Evolutionary conservation across 2,888 invertebrate species (phyloP).

Genomic region (Platynereis dumerilii): DNA sequence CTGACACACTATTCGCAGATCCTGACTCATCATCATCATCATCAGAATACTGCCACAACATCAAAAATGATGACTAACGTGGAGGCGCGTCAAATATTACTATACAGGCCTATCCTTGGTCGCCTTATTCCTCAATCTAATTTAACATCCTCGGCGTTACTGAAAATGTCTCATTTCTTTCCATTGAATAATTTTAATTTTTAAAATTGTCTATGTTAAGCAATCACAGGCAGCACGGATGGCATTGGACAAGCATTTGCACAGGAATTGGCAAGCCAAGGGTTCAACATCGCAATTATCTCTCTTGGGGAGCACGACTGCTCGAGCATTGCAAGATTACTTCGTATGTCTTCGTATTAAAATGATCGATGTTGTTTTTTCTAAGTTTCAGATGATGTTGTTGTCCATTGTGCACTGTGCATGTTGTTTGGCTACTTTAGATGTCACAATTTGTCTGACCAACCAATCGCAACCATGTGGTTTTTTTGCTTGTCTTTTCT

Average conservation of each 20-base stretch:
- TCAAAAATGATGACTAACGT: too few species aligned
- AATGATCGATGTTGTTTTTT: not conserved
- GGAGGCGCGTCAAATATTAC: too few species aligned
- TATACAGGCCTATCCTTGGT: too few species aligned
- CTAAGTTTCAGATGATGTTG: not conserved
- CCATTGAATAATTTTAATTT: not conserved
- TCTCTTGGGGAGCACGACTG: slow-evolving; percentile 35
- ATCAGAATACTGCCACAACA: too few species aligned
- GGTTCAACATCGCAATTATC: slow-evolving; percentile 50
- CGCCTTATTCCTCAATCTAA: too few species aligned
- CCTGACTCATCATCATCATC: too few species aligned
- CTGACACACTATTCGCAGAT: too few species aligned
- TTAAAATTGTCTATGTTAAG: slow-evolving; percentile 43
- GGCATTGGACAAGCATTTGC: slow-evolving; percentile 63
- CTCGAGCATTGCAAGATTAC: slow-evolving; percentile 19
- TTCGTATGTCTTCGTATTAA: slow-evolving; percentile 26
- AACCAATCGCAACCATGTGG: too few species aligned
- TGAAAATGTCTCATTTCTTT: too few species aligned
- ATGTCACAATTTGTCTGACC: too few species aligned
- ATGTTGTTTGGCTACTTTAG: slow-evolving; percentile 5
- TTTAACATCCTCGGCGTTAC: too few species aligned
- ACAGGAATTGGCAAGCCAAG: slow-evolving; percentile 57
- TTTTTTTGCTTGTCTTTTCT: too few species aligned
- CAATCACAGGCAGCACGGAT: slow-evolving; percentile 63
- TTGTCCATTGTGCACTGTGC: not conserved